Conservation (phyloP, 64 coral and sea anemone genomes). For the Platygyra sinensis region DNA sequence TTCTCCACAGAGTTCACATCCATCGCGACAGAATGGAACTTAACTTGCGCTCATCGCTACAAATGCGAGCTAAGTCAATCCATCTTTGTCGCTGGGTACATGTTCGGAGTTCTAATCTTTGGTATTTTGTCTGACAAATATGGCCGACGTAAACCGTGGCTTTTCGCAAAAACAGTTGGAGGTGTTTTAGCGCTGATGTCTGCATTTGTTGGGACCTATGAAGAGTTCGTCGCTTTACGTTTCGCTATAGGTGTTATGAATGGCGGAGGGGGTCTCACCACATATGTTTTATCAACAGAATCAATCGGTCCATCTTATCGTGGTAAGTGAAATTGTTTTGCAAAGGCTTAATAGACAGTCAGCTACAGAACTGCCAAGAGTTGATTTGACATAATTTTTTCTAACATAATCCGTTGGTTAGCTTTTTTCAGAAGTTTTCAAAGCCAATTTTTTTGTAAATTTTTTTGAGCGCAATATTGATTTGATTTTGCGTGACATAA, state of each 20-base stretch:
- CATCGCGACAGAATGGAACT: conserved; percentile 77
- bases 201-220: conserved; percentile 59
- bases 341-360: background rate
- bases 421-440: no score
- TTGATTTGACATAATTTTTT: background rate
- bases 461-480: no score
- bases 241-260: conserved; percentile 58
- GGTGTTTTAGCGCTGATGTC: conserved; percentile 49
- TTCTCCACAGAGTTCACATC: conserved; percentile 70
- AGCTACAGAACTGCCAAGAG: background rate
- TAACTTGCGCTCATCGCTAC: conserved; percentile 72
- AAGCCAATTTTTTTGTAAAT: no score
- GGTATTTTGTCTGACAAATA: conserved; percentile 76
- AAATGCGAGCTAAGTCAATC: conserved; percentile 67
- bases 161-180: conserved; percentile 39
- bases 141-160: conserved; percentile 63
- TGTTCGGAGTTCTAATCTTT: conserved; percentile 70
- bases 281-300: conserved; percentile 80
- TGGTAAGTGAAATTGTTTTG: conserved; percentile 41
- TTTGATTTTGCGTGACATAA: no score
- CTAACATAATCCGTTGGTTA: no score
- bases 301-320: conserved; percentile 66
- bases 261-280: conserved; percentile 50
- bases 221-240: conserved; percentile 48
- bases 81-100: conserved; percentile 63